Evolutionary conservation across 2,888 invertebrate species (phyloP), one percentile per base, ranked within the genome.

Genomic region (Agrotis exclamationis): DNA sequence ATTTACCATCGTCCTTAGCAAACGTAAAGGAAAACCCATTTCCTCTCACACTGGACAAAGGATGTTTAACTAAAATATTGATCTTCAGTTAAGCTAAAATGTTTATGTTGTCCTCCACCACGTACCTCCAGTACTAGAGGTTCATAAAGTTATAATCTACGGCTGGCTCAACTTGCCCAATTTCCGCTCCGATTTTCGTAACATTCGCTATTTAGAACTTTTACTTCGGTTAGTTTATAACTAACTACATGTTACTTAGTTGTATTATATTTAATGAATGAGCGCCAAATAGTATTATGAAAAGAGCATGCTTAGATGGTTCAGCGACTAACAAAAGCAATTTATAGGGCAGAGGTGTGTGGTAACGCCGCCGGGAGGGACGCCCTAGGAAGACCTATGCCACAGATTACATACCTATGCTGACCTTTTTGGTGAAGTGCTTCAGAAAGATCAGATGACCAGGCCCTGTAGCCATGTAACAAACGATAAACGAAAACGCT

Each of bases 11-110:
- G 74, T 79, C 82, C 88, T 85, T 81, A 79, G 76, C 58, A 47
- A 60, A 69, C 44, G 48, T 76, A 65, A 81, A 90, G 91, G 89
- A 92, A 91, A 92, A 89, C 66, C 84, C 86, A 92, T 90, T 92
- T 95, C 94, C 94, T 89, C 84, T 79, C 62, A 79, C 63, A 67
- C 71, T 73, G 45, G 51, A 66, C 62, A 64, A 85, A 86, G 86
- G 93, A 95, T 91, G 92, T 94, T 91, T 88, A 82, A 73, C 84
- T 88, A 90, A 88, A 92, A 93, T 94, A 93, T 94, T 94, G 87
- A 87, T 87, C 79, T 87, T 82, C 24, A 66, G 45, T 62, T 80
- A 51, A 74, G 53, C 65, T 78, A 68, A 79, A 79, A 78, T 57
- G 63, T 65, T 80, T 83, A 76, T 54, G 58, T 68, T 20, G 51